Conservation (phyloP, 2,113 vertebrate species). For the Pan troglodytes region NHGRI_mPanTro3-v2.1_pri NC_072404.2:96943001-96943500, state of each 20-base stretch:
- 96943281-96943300: neutral
- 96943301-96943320: neutral
- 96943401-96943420: neutral
- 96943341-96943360: conserved; percentile 6
- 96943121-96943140: neutral
- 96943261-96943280: neutral
- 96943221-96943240: neutral
- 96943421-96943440: neutral
- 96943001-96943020: neutral
- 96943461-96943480: neutral
- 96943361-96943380: neutral
- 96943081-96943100: neutral
- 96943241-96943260: neutral
- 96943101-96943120: neutral
- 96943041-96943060: neutral
- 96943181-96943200: neutral
- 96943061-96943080: conserved; percentile 16
- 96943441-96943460: neutral
- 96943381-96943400: neutral
- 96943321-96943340: neutral
- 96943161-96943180: neutral
- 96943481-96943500: neutral
- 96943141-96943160: conserved; percentile 34
- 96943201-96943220: neutral
- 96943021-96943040: neutral